A percentile compares a stretch with the other conserved stretches of the same genome.
These are phyloP conservation scores for Chrysemys picta DNA, from an alignment of 2,113 vertebrate genomes.

Conservation along the genomic window DNA sequence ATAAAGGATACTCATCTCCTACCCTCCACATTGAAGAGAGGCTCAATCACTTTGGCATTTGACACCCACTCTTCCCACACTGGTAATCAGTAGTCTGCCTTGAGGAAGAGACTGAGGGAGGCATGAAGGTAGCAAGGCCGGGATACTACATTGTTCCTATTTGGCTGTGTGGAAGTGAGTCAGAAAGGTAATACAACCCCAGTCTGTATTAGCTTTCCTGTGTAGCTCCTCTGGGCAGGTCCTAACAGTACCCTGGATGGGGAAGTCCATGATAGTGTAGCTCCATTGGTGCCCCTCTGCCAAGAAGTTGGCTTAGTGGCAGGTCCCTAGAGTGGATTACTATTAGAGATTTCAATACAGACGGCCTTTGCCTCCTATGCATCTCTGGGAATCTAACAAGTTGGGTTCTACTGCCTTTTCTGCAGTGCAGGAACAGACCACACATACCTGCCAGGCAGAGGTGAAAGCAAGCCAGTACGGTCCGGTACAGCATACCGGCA, in stretches of 20 bases:
- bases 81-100: background rate
- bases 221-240: background rate
- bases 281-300: accelerated
- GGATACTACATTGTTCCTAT: background rate
- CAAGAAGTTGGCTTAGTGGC: background rate
- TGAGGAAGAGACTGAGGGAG: background rate
- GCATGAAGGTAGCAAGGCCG: background rate
- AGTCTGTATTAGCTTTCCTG: background rate
- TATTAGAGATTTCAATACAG: background rate
- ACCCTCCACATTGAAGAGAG: too few relatives aligned
- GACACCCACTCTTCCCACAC: background rate
- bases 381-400: background rate
- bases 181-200: background rate
- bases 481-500: too few relatives aligned
- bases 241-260: background rate
- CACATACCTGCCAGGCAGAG: too few relatives aligned
- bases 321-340: background rate
- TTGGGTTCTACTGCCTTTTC: background rate
- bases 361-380: background rate
- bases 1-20: background rate
- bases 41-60: background rate
- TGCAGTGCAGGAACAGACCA: background rate
- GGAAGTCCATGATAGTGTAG: background rate
- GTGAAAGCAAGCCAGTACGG: too few relatives aligned
- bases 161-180: background rate